Evolutionary conservation across 64 coral and sea anemone species (phyloP).

Genomic region (Acropora yongei): DNA sequence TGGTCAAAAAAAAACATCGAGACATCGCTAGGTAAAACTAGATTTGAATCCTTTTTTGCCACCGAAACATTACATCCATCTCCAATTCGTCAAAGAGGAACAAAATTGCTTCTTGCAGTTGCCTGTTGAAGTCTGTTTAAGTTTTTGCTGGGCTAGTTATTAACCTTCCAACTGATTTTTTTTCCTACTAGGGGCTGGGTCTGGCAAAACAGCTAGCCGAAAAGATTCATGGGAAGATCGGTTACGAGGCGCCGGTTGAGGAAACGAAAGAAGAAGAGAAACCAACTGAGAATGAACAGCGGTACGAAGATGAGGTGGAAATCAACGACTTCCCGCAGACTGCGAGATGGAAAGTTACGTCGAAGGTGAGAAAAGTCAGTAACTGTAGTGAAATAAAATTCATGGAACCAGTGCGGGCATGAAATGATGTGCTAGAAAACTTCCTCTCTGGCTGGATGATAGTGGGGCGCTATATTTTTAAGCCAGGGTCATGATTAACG

Average conservation of each 20-base stretch:
- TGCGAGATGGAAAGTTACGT: constrained; percentile 97
- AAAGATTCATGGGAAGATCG: constrained; percentile 95
- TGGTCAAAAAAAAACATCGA: too few species aligned
- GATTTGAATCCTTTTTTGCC: too few species aligned
- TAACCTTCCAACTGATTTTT: not conserved
- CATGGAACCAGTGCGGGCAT: not conserved
- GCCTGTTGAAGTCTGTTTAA: too few species aligned
- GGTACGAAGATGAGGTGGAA: constrained; percentile 98
- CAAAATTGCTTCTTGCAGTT: too few species aligned
- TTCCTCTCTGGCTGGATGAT: too few species aligned
- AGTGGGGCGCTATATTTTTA: too few species aligned
- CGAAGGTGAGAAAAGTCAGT: constrained; percentile 61
- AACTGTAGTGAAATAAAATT: not conserved
- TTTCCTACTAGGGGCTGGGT: constrained; percentile 78
- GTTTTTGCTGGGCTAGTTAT: too few species aligned
- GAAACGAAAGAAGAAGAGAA: constrained; percentile 84
- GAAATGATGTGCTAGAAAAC: too few species aligned
- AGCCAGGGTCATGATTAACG: too few species aligned
- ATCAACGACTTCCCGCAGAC: constrained; percentile 98
- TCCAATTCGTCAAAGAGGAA: too few species aligned
- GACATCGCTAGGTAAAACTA: too few species aligned
- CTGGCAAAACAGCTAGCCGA: constrained; percentile 97
- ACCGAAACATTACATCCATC: too few species aligned
- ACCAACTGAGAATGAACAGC: constrained; percentile 69
- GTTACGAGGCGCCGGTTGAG: constrained; percentile 84